Percentiles rank a stretch among this genome's conserved stretches.
These are phyloP conservation scores for Scylla paramamosain DNA, from an alignment of 1,140 invertebrate species.

Conservation along the genomic window DNA sequence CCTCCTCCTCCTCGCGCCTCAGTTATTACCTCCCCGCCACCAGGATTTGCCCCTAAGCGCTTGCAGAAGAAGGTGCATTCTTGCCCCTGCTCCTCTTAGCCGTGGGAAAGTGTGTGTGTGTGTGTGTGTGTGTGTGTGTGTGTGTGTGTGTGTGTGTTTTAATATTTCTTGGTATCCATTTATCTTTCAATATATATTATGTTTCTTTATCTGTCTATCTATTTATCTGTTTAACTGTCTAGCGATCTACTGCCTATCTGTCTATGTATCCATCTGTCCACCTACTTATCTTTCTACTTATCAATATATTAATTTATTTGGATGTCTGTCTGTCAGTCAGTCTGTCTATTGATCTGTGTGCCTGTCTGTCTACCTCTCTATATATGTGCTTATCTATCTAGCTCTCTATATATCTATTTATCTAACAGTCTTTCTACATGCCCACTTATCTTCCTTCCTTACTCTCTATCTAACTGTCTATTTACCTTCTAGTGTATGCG, in stretches of 20 bases:
- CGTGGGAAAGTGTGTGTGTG: slow-evolving; percentile 28
- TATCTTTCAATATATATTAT: background rate
- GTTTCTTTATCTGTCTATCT: background rate
- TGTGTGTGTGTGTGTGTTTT: slow-evolving; percentile 9
- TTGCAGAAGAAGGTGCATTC: slow-evolving; percentile 24
- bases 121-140: slow-evolving; percentile 47
- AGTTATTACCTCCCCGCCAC: background rate
- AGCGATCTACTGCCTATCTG: background rate
- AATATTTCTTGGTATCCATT: background rate
- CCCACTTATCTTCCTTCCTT: background rate
- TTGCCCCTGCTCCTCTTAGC: background rate
- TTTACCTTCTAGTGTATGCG: background rate
- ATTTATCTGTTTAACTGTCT: background rate
- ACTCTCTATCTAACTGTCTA: background rate
- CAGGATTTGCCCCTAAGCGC: background rate
- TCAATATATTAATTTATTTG: background rate
- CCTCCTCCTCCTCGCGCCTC: background rate
- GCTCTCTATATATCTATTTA: background rate
- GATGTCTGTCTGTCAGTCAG: background rate
- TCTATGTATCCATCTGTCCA: background rate
- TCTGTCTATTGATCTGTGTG: background rate
- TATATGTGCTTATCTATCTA: background rate
- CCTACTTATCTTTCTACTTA: background rate
- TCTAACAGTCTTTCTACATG: background rate
- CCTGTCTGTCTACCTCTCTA: too few relatives aligned